Evolutionary conservation across 1,140 invertebrate genomes (phyloP), one percentile per base, ranked within the genome.

Genomic region (Subanguina moxae): DNA sequence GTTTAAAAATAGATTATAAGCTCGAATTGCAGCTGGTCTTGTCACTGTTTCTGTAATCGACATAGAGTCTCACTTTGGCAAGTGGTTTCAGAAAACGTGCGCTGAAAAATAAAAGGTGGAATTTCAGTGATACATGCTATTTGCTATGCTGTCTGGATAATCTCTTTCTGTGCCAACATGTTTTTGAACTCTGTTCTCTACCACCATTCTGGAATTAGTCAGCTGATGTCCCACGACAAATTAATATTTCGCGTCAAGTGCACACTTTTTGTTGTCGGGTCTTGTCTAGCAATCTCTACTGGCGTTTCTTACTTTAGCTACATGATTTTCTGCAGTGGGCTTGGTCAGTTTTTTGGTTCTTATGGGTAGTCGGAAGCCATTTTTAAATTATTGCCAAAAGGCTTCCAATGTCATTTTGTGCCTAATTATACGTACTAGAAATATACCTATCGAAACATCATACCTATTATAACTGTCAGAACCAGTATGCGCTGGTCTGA

Each of bases 121-220:
- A 38, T 38, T 71, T 74, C 43, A 78, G 78, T 67, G 11, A 68
- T 80, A 28, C 78, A 81, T 59, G 77, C 80, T 9, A 23, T 74
- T 52, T 71, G 46, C 23, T 81, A 76, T 57, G 68, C 70, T 9
- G 61, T 82, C 5, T 82, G 80, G 80, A 68, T 81, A 8, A 75
- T 72, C 48, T 52, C 57, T 17, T 78, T 80, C 61, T 76, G 74
- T 52, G 80, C 82, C 63, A 80, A 80, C 45, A 81, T 80, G 74
- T 65, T 82, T 13, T 76, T 82, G 52, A 82, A 82, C 46, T 62
- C 68, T 0, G 72, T 80, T 42, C 57, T 80, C 3, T 75, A 80
- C 42, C 68, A 78, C 56, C 76, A 69, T 58, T 77, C 80, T 23
- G 78, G 80, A 15, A 69, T 76, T 25, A 21, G 66, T 21, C 46